phyloP scores from a whole-genome alignment of 2,888 invertebrate genomes.

The Heliothis peltigera region DNA sequence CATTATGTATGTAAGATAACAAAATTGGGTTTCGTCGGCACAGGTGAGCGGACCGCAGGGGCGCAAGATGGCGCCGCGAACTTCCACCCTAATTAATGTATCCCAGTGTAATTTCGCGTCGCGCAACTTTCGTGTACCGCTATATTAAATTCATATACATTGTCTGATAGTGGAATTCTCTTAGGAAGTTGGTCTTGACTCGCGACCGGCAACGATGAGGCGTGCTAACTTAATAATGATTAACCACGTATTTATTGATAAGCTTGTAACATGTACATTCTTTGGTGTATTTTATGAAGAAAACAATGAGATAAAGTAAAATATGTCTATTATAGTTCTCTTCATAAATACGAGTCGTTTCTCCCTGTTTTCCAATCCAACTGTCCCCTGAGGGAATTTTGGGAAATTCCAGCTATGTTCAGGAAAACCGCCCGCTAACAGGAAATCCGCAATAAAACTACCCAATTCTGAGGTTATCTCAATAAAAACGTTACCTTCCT shows the following conservation, averaged over 20 bases:
- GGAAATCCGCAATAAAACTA: not conserved
- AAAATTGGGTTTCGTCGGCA: constrained; percentile 47
- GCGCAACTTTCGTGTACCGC: constrained; percentile 58
- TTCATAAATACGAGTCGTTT: not conserved
- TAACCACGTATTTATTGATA: constrained; percentile 52
- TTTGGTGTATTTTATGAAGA: constrained; percentile 1
- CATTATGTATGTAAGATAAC: constrained; percentile 40
- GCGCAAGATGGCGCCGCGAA: constrained; percentile 60
- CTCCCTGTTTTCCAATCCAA: not conserved
- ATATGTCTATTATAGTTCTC: not conserved
- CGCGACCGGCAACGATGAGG: constrained; percentile 15
- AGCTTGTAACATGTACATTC: constrained; percentile 16
- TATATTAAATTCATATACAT: constrained; percentile 74
- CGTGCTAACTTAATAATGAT: constrained; percentile 39
- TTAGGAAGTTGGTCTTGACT: constrained; percentile 40
- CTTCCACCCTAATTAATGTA: constrained; percentile 71
- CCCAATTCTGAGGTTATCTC: not conserved
- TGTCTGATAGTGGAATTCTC: constrained; percentile 54
- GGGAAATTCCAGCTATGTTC: not conserved
- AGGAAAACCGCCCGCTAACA: constrained; percentile 4
- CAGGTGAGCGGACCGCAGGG: constrained; percentile 58
- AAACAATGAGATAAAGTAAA: constrained; percentile 1
- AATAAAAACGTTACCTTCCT: not conserved
- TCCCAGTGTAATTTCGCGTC: constrained; percentile 64
- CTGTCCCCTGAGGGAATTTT: not conserved